A percentile compares a stretch with the other conserved stretches of the same genome.
Conservation (phyloP, 2,888 invertebrate genomes). For the Philaethria dido region DNA sequence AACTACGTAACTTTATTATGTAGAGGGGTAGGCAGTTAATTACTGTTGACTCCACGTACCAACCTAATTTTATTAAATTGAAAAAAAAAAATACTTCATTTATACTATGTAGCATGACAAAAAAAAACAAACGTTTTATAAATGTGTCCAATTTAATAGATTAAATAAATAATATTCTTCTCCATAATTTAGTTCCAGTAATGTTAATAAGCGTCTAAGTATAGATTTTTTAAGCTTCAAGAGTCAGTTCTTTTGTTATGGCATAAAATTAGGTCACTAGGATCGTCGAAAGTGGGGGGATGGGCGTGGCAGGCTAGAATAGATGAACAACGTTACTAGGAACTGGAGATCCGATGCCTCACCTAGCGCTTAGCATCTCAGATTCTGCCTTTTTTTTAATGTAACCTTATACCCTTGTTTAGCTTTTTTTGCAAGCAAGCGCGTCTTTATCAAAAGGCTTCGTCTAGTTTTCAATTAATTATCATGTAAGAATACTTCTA, state of each 20-base stretch:
- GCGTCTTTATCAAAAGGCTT: background rate
- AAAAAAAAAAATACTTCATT: no score
- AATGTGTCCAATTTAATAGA: no score
- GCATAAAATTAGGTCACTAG: slow-evolving; percentile 17
- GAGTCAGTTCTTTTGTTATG: background rate
- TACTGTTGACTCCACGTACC: no score
- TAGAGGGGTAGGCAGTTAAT: no score
- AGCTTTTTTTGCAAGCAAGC: background rate
- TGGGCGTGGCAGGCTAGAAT: slow-evolving; percentile 37
- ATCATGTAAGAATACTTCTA: background rate
- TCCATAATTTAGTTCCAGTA: no score
- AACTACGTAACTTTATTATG: no score
- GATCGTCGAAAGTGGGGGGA: slow-evolving; percentile 4
- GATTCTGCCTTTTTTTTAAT: slow-evolving; percentile 19
- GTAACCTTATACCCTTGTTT: background rate
- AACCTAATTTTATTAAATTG: no score
- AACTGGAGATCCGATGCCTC: slow-evolving; percentile 18
- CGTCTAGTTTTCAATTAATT: background rate
- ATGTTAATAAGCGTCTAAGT: background rate
- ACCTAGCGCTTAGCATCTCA: slow-evolving; percentile 21
- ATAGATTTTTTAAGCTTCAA: background rate
- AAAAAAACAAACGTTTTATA: no score
- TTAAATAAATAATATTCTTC: no score
- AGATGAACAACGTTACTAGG: slow-evolving; percentile 5
- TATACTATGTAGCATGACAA: no score